Evolutionary conservation across 2,888 invertebrate genomes (phyloP), one percentile per base, ranked within the genome.

Genomic region (Amphipyra tragopoginis): DNA sequence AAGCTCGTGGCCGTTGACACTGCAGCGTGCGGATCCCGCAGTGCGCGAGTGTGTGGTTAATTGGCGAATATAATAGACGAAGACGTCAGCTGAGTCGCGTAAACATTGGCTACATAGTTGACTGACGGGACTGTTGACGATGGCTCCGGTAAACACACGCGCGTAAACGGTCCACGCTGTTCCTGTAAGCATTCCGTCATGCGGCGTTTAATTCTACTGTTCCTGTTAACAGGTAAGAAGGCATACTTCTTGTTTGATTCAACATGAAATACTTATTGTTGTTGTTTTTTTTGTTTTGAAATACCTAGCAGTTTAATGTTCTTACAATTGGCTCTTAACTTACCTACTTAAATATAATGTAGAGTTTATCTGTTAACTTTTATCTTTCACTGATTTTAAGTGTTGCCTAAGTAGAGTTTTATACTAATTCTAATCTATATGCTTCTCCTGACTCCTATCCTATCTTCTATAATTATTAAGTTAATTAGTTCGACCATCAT

Each of bases 41-140:
- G 93, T 93, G 93, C 90, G 93, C 91, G 93, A 92, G 94, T 94
- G 93, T 93, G 92, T 93, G 92, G 85, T 91, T 92, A 90, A 93
- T 94, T 93, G 90, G 93, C 93, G 86, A 90, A 87, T 85, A 86
- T 86, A 88, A 83, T 80, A 86, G 84, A 86, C 86, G 84, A 83
- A 80, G 81, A 86, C 87, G 84, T 92, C 94, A 94, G 94, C 94
- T 94, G 94, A 91, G 92, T 83, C 88, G 90, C 90, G 92, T 93
- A 94, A 93, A 93, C 92, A 93, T 88, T 90, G 86, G 79, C 82
- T 80, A 61, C 65, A 75, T 80, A 75, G 65, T 86, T 85, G 80
- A 82, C 80, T 84, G 85, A 84, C 76, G 78, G 82, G 73, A 87
- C 86, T 83, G 88, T 84, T 86, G 87, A 85, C 84, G 86, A 90